Base-by-base conservation (phyloP, 2,113 vertebrate genomes). In the Solea senegalensis region DNA sequence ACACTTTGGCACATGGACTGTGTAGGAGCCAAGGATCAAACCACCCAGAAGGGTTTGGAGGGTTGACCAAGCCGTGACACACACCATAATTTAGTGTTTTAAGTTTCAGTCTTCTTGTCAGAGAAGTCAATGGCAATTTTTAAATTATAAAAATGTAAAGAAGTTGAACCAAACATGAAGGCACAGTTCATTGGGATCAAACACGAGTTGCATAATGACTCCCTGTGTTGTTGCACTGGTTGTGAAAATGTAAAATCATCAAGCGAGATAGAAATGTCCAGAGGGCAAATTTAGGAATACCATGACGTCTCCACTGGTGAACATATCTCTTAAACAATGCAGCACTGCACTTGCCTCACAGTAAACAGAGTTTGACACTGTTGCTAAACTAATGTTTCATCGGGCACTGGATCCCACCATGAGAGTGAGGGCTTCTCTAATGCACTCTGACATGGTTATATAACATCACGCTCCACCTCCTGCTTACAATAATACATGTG, bases 371-470 rank as follows among this genome's bases (percentile, higher is more conserved):
- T 83, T 57, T 84, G 87, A 90, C 80, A 84, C 61, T 79, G 69
- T 84, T 84, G 83, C 85, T 85, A 88, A 90, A 88, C 80, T 84
- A 90, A 90, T 88, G 79, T 82, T 90, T 88, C 64, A 78, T 82
- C 68, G 21, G 51, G 50, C 78, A 77, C 69, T 74, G 66, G 72
- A 88, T 82, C 73, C 41, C 59, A 45, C 55, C 27, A 15, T 63
- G 60, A 82, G 81, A 89, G 67, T 85, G 91, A 89, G 65, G 66
- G 80, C 40, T 64, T 60, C 57, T 54, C 78, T 90, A 82, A 90
- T 83, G 69, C 57, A 64, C 74, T 74, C 63, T 83, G 90, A 86
- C 88, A 84, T 26, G 28, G 55, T 69, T 80, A 44, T 85, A 86
- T 71, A 81, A 72, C 78, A 72, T 65, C 70, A 63, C 49, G 61